A percentile compares a stretch with the other conserved stretches of the same genome.
Evolutionary conservation across 2,888 invertebrate genomes (phyloP).

Genomic region (Dasysyrphus tricinctus): DNA sequence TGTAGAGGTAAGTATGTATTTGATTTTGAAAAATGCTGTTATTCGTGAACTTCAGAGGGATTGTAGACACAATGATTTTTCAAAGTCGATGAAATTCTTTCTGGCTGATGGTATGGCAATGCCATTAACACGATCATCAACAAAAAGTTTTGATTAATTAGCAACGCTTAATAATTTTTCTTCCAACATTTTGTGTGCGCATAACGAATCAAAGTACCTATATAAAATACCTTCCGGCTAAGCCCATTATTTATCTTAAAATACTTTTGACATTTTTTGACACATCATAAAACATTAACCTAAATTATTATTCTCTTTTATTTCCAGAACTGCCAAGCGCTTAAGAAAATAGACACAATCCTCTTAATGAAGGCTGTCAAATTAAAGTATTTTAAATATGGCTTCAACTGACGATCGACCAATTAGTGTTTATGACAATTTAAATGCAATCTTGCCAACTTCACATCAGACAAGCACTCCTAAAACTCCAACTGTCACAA

Average conservation of each 20-base stretch:
- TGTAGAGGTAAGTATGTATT: not conserved
- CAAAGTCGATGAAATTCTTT: not conserved
- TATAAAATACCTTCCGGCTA: not conserved
- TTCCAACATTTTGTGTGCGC: not conserved
- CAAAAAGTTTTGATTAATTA: not conserved
- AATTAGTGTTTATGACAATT: slow-evolving; percentile 83
- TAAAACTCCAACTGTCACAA: slow-evolving; percentile 76
- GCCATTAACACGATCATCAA: slow-evolving; percentile 8
- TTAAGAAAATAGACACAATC: not conserved
- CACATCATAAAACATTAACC: not conserved
- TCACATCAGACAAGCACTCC: slow-evolving; percentile 75
- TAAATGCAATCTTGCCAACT: slow-evolving; percentile 76
- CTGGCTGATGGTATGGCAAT: not conserved
- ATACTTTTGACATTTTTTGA: not conserved
- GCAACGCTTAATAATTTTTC: not conserved
- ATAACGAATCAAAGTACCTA: not conserved
- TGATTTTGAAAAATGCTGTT: slow-evolving; percentile 9
- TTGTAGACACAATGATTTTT: slow-evolving; percentile 1
- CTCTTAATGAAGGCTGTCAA: slow-evolving; percentile 41
- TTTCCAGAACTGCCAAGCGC: slow-evolving; percentile 26
- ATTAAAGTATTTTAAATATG: slow-evolving; percentile 75
- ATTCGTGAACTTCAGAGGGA: slow-evolving; percentile 6
- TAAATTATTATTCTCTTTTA: not conserved
- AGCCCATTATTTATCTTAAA: not conserved
- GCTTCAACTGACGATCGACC: slow-evolving; percentile 80